Evolutionary conservation across 2,113 vertebrate genomes (phyloP).

Genomic region (Onychorhynchus coronatus): DNA sequence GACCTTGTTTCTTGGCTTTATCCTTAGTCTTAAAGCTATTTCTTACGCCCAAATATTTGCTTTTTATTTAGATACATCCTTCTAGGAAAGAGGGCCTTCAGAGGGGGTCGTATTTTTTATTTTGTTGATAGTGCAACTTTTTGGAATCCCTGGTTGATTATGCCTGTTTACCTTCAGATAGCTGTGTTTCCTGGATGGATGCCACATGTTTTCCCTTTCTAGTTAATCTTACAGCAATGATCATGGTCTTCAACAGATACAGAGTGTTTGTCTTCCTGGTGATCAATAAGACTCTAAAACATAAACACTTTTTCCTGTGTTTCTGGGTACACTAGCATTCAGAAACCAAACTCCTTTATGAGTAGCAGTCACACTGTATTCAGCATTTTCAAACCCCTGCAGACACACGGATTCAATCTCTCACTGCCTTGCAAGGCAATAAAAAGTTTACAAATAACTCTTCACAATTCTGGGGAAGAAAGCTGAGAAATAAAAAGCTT

Average conservation of each 20-base stretch:
- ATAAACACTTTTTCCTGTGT: conserved; percentile 15
- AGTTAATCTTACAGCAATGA: conserved; percentile 25
- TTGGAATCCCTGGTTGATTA: neutral
- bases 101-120: neutral
- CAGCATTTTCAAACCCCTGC: neutral
- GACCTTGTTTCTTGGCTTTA: neutral
- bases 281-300: neutral
- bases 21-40: neutral
- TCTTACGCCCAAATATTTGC: neutral
- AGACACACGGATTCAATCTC: neutral
- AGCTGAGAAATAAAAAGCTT: neutral
- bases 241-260: conserved; percentile 28
- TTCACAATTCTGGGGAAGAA: neutral
- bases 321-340: neutral
- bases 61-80: neutral
- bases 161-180: conserved; percentile 38
- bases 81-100: conserved; percentile 9
- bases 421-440: neutral
- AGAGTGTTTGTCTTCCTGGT: conserved; percentile 1
- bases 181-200: conserved; percentile 29
- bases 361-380: neutral
- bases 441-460: neutral
- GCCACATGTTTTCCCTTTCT: conserved; percentile 31
- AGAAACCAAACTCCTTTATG: neutral
- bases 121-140: conserved; percentile 6